phyloP scores from a whole-genome alignment of 2,113 vertebrate species.

The Toxotes chatareus region DNA sequence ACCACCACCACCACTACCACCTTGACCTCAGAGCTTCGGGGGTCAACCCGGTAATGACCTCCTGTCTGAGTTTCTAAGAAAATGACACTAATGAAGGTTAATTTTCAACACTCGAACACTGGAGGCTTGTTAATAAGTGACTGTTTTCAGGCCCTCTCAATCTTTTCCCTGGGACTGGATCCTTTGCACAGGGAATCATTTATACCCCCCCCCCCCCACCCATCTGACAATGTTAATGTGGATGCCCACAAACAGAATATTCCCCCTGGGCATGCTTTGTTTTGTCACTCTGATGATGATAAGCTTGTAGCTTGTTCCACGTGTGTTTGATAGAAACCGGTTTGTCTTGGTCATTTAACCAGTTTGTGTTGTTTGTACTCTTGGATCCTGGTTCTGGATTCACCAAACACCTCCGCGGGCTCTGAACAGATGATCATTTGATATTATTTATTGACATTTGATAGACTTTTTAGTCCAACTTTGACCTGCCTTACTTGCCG shows the following conservation, averaged over 20 bases:
- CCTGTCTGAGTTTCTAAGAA: constrained; percentile 26
- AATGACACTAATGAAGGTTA: constrained; percentile 58
- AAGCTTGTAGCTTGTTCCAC: not conserved
- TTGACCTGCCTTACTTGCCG: too few species aligned
- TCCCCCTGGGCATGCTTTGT: not conserved
- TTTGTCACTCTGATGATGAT: constrained; percentile 3
- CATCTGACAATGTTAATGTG: constrained; percentile 28
- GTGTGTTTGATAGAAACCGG: not conserved
- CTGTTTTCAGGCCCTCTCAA: constrained; percentile 32
- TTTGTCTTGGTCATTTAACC: not conserved
- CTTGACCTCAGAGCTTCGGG: not conserved
- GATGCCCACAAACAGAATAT: constrained; percentile 26
- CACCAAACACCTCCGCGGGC: not conserved
- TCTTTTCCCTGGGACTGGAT: constrained; percentile 33
- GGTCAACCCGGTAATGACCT: constrained; percentile 26
- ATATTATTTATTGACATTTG: not conserved
- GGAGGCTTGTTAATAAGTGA: constrained; percentile 75
- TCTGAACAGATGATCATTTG: too few species aligned
- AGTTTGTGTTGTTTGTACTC: not conserved
- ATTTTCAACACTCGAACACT: constrained; percentile 60
- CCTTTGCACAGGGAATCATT: constrained; percentile 66
- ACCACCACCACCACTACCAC: not conserved
- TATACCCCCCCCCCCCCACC: constrained; percentile 58
- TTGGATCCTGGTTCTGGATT: not conserved
- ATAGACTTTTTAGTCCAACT: not conserved